Base-by-base conservation (phyloP, 2,113 vertebrate genomes). In the Electrona antarctica region DNA sequence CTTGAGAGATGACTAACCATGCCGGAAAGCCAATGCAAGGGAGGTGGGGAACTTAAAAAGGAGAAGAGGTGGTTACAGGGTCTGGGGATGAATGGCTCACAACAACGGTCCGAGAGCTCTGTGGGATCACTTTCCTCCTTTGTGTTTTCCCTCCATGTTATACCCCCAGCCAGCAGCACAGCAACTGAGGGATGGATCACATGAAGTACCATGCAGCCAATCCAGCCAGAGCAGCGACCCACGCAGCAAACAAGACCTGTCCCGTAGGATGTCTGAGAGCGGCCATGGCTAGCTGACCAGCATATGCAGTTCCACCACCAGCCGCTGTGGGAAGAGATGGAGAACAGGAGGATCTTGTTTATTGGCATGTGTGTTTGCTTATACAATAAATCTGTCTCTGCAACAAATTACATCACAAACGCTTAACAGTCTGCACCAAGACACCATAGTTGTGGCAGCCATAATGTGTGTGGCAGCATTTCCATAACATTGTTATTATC, bases 151-250 rank as follows among this genome's bases (percentile, higher is more conserved):
- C 28, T 55, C 46, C 8, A 11, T 1, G 11, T 21, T 21, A 21
- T 5, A 74, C 13, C 33, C 41, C 52, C 33, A 41, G 3, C 33
- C 50, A 64, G 74, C 75, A 72, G 81, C 60, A 60, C 52, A n/a
- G 49, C 47, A 7, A 52, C 57, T 4, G 33, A 68, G 1, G 15
- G 51, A 13, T 1, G 68, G 69, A 45, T 98, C 92, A 99, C 94
- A 98, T 93, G 71, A 96, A 50, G 85, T 97, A 99, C 97, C 97
- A 98, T 0, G 95, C 96, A 11, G 88, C 89, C 33, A 95, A 75
- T 78, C 95, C 95, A 0, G 95, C 96, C 1, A 91, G 84, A 69
- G 91, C 77, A 0, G 95, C 96, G 1, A 96, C 81, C 11, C 93
- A 93, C n/a, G 93, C 89, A 0, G 95, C 96, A 57, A 96, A 79